phyloP scores from a whole-genome alignment of 64 coral and sea anemone genomes.

The Stylophora pistillata region DNA sequence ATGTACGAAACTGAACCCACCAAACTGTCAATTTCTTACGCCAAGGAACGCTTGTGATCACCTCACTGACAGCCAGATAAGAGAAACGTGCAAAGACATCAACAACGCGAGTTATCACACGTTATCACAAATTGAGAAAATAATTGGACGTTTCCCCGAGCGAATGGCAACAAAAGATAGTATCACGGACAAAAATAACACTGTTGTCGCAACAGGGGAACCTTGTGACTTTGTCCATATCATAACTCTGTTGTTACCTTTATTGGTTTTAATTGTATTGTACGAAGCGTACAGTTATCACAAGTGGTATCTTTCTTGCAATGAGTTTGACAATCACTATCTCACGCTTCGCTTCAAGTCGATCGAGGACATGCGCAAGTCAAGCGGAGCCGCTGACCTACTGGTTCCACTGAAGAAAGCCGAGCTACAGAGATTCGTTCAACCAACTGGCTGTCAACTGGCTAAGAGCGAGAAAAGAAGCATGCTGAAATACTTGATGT shows the following conservation, averaged over 20 bases:
- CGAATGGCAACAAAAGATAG: constrained; percentile 34
- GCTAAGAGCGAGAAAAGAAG: constrained; percentile 60
- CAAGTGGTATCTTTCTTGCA: constrained; percentile 75
- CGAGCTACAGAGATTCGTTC: constrained; percentile 82
- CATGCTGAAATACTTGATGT: constrained; percentile 68
- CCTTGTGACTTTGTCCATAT: constrained; percentile 53
- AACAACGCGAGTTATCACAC: neutral
- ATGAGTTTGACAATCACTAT: constrained; percentile 93
- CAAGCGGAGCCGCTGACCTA: constrained; percentile 63
- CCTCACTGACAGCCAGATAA: neutral
- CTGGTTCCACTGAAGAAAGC: constrained; percentile 87
- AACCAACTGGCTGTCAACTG: constrained; percentile 76
- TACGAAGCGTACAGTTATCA: constrained; percentile 90
- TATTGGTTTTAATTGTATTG: constrained; percentile 75
- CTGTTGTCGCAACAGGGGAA: neutral
- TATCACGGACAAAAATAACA: neutral
- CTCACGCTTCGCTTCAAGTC: constrained; percentile 89
- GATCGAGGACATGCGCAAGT: constrained; percentile 86
- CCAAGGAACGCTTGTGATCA: constrained; percentile 14
- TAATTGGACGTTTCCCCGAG: constrained; percentile 15
- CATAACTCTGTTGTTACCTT: constrained; percentile 67
- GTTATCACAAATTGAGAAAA: constrained; percentile 12
- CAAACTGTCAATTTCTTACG: neutral
- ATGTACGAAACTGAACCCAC: neutral
- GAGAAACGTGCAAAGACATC: constrained; percentile 6